Percentiles rank a stretch among this genome's conserved stretches.
phyloP scores from a whole-genome alignment of 2,797 vertebrate genomes.

The Poeciliopsis gracilis region DNA sequence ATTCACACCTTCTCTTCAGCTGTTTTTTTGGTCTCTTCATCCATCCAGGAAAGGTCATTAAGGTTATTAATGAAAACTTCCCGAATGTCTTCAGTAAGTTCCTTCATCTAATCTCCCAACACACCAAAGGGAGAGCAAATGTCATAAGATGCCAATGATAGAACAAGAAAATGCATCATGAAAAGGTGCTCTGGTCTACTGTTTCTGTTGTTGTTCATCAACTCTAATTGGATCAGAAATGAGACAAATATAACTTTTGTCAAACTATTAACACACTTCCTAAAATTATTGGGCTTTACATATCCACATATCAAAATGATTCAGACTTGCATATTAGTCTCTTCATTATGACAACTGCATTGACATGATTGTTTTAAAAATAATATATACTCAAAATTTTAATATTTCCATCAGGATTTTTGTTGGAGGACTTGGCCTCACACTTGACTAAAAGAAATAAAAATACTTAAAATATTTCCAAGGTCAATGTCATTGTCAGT shows the following conservation, averaged over 20 bases:
- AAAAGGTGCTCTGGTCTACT: constrained; percentile 9
- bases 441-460: too few relatives aligned
- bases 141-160: constrained; percentile 7
- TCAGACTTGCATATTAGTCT: neutral
- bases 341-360: neutral
- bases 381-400: neutral
- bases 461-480: too few relatives aligned
- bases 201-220: neutral
- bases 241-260: neutral
- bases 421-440: too few relatives aligned
- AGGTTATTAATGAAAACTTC: constrained; percentile 90
- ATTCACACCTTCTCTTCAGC: constrained; percentile 89
- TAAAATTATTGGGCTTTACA: neutral
- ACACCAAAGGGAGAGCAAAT: constrained; percentile 6
- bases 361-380: neutral
- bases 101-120: constrained; percentile 84
- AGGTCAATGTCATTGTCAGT: too few relatives aligned
- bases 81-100: constrained; percentile 93
- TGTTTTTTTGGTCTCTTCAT: constrained; percentile 89
- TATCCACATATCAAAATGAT: neutral
- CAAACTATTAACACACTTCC: neutral
- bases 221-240: neutral
- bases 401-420: too few relatives aligned
- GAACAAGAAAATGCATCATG: neutral
- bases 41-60: constrained; percentile 94